phyloP scores from a whole-genome alignment of 2,797 vertebrate species.

The Bufotes viridis region DNA sequence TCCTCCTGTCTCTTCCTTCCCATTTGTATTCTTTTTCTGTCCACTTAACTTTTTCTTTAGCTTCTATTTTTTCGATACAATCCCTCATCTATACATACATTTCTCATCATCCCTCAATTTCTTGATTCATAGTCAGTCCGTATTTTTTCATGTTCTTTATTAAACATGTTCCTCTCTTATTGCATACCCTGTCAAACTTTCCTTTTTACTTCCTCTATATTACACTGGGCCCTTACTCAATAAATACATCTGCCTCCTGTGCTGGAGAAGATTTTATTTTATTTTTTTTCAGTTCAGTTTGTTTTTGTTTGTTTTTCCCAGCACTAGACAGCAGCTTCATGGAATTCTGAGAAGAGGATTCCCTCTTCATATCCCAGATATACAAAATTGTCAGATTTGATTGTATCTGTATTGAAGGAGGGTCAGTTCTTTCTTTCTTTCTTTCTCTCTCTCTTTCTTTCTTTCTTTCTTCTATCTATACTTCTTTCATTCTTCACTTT shows the following conservation, averaged over 20 bases:
- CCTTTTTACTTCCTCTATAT: slow-evolving; percentile 32
- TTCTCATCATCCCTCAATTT: slow-evolving; percentile 4
- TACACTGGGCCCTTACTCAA: slow-evolving; percentile 44
- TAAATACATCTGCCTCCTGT: slow-evolving; percentile 17
- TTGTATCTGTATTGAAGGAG: slow-evolving; percentile 51
- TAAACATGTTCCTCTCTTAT: slow-evolving; percentile 48
- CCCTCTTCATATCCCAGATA: slow-evolving; percentile 4
- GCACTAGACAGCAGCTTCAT: slow-evolving; percentile 10
- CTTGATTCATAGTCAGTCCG: slow-evolving; percentile 35
- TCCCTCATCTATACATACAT: slow-evolving; percentile 18
- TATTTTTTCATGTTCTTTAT: slow-evolving; percentile 54
- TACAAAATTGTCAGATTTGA: slow-evolving; percentile 26
- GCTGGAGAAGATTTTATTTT: slow-evolving; percentile 13
- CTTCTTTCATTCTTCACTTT: slow-evolving; percentile 48
- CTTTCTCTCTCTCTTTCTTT: slow-evolving; percentile 17
- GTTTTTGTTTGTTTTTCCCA: background rate
- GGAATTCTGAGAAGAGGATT: slow-evolving; percentile 3
- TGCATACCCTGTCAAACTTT: slow-evolving; percentile 47
- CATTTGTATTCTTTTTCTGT: slow-evolving; percentile 23
- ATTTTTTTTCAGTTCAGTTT: background rate
- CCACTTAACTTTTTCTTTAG: background rate
- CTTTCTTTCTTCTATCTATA: slow-evolving; percentile 26
- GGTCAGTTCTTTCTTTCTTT: slow-evolving; percentile 31
- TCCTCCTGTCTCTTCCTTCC: slow-evolving; percentile 45
- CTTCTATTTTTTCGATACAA: background rate